phyloP scores from a whole-genome alignment of 2,113 vertebrate genomes.

The Ondatra zibethicus region DNA sequence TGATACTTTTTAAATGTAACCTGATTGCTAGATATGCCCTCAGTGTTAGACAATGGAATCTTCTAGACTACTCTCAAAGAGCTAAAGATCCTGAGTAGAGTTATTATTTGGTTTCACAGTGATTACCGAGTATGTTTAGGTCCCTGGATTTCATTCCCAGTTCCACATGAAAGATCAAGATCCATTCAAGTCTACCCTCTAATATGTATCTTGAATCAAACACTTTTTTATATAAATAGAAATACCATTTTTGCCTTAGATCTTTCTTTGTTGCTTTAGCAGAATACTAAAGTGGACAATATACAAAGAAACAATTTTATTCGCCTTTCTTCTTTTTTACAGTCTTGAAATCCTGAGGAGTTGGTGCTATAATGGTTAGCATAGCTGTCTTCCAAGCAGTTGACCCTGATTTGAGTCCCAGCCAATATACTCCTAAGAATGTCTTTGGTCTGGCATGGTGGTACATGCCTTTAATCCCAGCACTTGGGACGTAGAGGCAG shows the following conservation, averaged over 20 bases:
- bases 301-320: neutral
- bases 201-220: conserved; percentile 3
- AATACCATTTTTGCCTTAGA: neutral
- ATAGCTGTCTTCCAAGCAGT: neutral
- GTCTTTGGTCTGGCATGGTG: neutral
- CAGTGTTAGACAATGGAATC: neutral
- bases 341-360: neutral
- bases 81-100: neutral
- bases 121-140: neutral
- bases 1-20: neutral
- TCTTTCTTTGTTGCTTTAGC: neutral
- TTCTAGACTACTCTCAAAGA: neutral
- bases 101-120: neutral
- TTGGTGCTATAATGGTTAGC: neutral
- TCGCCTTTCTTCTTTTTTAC: neutral
- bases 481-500: neutral
- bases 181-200: neutral
- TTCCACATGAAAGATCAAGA: neutral
- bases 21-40: neutral
- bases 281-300: neutral
- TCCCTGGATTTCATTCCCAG: neutral
- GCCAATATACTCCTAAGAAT: neutral
- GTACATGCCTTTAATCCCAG: too few species aligned
- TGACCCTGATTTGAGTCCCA: neutral
- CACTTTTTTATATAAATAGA: neutral